Percentiles rank a stretch among this genome's conserved stretches.
These are phyloP conservation scores for Plecotus auritus DNA, from an alignment of 2,113 vertebrate genomes.

Conservation along the genomic window DNA sequence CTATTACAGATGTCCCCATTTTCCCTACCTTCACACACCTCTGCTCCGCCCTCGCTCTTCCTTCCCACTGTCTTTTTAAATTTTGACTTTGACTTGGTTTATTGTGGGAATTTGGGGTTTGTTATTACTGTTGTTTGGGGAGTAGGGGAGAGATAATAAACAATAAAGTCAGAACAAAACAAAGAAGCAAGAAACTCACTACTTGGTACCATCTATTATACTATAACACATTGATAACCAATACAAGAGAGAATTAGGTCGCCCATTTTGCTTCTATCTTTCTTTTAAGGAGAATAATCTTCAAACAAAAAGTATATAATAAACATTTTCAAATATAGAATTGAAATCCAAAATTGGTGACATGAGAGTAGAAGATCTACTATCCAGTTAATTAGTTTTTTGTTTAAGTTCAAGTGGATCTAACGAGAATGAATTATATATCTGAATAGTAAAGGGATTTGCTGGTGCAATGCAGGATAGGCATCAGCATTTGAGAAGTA, in stretches of 20 bases:
- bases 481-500: not conserved
- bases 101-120: not conserved
- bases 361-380: not conserved
- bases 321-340: not conserved
- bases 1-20: too few relatives aligned
- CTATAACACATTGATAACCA: not conserved
- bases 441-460: not conserved
- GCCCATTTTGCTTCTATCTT: not conserved
- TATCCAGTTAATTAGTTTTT: not conserved
- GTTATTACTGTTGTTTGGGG: not conserved
- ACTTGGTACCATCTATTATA: not conserved
- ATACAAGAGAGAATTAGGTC: not conserved
- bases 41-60: too few relatives aligned
- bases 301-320: not conserved
- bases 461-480: not conserved
- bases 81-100: not conserved
- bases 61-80: too few relatives aligned
- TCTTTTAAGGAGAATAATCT: not conserved
- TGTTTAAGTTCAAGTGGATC: not conserved
- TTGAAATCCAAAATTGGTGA: constrained; percentile 6
- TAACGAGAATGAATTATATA: not conserved
- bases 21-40: too few relatives aligned
- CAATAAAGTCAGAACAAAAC: not conserved
- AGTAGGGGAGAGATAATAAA: not conserved
- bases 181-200: not conserved